Base-by-base conservation (phyloP, 2,797 vertebrate genomes). In the Hirundo rustica region DNA sequence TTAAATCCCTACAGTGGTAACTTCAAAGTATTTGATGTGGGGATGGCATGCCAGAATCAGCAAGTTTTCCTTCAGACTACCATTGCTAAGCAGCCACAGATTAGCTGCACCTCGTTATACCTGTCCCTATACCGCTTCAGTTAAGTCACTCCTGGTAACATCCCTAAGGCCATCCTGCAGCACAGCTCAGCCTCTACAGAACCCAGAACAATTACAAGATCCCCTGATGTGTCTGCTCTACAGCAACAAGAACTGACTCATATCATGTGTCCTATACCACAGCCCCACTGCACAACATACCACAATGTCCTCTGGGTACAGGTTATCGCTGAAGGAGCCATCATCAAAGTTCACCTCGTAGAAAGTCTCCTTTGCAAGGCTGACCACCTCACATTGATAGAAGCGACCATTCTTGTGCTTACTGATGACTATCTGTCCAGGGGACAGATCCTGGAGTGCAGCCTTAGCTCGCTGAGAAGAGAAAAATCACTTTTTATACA, bases 301-400 rank as follows among this genome's bases (percentile, higher is more conserved):
- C 99, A 99, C 98, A 40, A 99, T 99, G 95, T 99, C 99, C 94
- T 99, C 99, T 10, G 99, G 99, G 89, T 99, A 99, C 54, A 99
- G 98, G 96, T 99, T 99, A 96, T 99, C 99, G 5, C 99, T 99
- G 98, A 99, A 99, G 65, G 99, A 99, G 42, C 99, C 99, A n/a
- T 99, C 99, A 54, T 99, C 99, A 3, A 99, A 99, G 94, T 99
- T 98, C 83, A 99, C 99, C 96, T 99, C 99, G 0, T 99, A 99
- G 98, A 99, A 99, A 34, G 98, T 99, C 95, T 99, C 99, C 1
- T 98, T 99, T 72, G 98, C 99, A 93, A 99, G 98, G 82, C 98
- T 99, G 91, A 98, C 96, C 96, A 99, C 98, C 75, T 99, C 99
- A 23, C 99, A 99, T 30, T 99, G 99, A 97, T 99, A 99, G 97